phyloP scores from a whole-genome alignment of 2,797 vertebrate species.

The Nasua narica region DNA sequence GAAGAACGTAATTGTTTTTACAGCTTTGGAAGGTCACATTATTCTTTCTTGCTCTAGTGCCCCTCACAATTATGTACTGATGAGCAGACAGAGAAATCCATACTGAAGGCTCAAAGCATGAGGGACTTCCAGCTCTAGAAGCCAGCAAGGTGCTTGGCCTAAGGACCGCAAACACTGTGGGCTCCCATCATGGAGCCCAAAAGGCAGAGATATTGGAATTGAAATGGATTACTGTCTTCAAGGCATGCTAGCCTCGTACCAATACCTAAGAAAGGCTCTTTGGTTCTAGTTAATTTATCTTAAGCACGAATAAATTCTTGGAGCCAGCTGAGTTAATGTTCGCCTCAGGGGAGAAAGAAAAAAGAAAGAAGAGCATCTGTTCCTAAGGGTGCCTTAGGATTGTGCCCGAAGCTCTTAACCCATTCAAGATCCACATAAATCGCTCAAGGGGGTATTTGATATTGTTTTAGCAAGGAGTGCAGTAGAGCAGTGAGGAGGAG shows the following conservation, averaged over 20 bases:
- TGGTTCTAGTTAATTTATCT: conserved; percentile 68
- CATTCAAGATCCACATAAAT: background rate
- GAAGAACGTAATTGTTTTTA: conserved; percentile 58
- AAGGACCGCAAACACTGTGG: background rate
- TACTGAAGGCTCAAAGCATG: background rate
- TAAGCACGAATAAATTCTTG: conserved; percentile 65
- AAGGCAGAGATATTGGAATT: background rate
- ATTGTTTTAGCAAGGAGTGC: background rate
- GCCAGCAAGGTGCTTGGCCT: background rate
- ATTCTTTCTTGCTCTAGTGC: conserved; percentile 56
- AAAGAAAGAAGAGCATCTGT: conserved; percentile 55
- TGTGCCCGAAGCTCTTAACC: conserved; percentile 59
- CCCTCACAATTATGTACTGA: conserved; percentile 20
- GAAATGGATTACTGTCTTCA: conserved; percentile 50
- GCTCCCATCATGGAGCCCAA: background rate
- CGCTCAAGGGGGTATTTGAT: background rate
- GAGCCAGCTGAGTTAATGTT: conserved; percentile 57
- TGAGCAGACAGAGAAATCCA: conserved; percentile 29
- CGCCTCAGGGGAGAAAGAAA: conserved; percentile 57
- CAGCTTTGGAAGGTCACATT: conserved; percentile 44
- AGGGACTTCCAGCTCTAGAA: background rate
- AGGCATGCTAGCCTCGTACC: background rate
- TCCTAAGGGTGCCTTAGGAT: conserved; percentile 6
- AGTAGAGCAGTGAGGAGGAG: background rate
- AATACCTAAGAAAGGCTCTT: conserved; percentile 44